Conservation (phyloP, 2,797 vertebrate species). For the Etheostoma perlongum region DNA sequence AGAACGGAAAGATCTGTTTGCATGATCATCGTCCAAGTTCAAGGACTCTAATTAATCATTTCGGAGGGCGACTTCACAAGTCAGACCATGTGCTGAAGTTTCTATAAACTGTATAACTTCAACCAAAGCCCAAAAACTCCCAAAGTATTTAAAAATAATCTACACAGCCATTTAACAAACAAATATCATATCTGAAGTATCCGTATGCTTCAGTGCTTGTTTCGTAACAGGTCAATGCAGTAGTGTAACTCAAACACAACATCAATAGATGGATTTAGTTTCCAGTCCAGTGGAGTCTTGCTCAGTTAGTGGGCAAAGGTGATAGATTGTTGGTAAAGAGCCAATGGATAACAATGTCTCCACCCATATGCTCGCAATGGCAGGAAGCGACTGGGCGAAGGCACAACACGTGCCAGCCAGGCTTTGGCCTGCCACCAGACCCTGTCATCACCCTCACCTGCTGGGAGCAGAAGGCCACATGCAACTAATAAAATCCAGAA, state of each 20-base stretch:
- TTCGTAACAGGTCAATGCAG: background rate
- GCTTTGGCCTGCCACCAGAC: constrained; percentile 84
- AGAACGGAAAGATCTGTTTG: constrained; percentile 78
- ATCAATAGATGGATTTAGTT: constrained; percentile 59
- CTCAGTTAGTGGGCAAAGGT: constrained; percentile 77
- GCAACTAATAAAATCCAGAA: constrained; percentile 50
- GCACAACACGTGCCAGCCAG: constrained; percentile 76
- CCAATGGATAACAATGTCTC: constrained; percentile 80
- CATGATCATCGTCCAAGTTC: constrained; percentile 74
- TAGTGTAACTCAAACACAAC: constrained; percentile 62
- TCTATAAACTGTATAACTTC: constrained; percentile 36
- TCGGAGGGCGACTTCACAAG: constrained; percentile 66
- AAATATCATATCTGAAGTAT: constrained; percentile 8
- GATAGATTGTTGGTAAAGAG: constrained; percentile 78
- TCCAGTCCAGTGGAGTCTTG: constrained; percentile 61
- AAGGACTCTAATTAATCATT: constrained; percentile 83
- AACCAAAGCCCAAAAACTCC: constrained; percentile 41
- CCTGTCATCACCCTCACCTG: constrained; percentile 83
- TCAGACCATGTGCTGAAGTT: constrained; percentile 68
- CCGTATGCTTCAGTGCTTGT: constrained; percentile 5
- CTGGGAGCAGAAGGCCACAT: constrained; percentile 76
- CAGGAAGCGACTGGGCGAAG: constrained; percentile 81
- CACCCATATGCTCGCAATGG: constrained; percentile 82
- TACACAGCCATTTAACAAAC: constrained; percentile 3
- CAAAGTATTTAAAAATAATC: constrained; percentile 25